phyloP scores from a whole-genome alignment of 2,888 invertebrate species.

The Dynastes tityus region DNA sequence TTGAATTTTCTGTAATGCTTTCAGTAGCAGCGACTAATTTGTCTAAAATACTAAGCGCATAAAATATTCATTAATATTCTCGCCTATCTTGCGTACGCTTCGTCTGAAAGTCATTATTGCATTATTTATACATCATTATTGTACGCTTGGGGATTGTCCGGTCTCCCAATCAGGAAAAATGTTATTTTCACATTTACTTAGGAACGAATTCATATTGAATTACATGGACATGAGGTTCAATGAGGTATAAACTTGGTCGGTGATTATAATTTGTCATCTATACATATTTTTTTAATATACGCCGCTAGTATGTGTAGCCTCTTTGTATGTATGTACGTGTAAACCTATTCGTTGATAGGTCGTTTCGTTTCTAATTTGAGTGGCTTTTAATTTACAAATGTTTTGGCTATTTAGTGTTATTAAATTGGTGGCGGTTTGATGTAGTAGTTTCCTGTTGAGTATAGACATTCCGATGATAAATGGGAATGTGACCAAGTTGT shows the following conservation, averaged over 20 bases:
- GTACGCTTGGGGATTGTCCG: conserved; percentile 23
- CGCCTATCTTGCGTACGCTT: conserved; percentile 52
- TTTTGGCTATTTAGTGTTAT: conserved; percentile 35
- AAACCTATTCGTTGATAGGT: conserved; percentile 22
- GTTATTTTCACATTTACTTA: conserved; percentile 41
- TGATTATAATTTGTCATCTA: conserved; percentile 44
- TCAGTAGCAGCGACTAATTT: conserved; percentile 45
- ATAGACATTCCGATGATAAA: conserved; percentile 19
- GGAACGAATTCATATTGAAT: conserved; percentile 42
- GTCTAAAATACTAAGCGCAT: conserved; percentile 53
- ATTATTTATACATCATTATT: conserved; percentile 56
- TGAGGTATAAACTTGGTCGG: conserved; percentile 22
- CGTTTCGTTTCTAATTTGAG: conserved; percentile 32
- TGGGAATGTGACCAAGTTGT: conserved; percentile 31
- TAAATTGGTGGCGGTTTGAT: conserved; percentile 43
- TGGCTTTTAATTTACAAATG: conserved; percentile 39
- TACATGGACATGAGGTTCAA: conserved; percentile 36
- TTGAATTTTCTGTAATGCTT: conserved; percentile 40
- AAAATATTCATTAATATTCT: conserved; percentile 57
- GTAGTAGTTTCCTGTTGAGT: conserved; percentile 6
- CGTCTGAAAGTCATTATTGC: conserved; percentile 56
- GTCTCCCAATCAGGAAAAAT: conserved; percentile 35
- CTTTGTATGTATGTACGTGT: background rate
- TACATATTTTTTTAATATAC: conserved; percentile 31
- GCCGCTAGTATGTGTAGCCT: background rate